phyloP scores from a whole-genome alignment of 2,888 invertebrate species.

The Cosmopolites sordidus region DNA sequence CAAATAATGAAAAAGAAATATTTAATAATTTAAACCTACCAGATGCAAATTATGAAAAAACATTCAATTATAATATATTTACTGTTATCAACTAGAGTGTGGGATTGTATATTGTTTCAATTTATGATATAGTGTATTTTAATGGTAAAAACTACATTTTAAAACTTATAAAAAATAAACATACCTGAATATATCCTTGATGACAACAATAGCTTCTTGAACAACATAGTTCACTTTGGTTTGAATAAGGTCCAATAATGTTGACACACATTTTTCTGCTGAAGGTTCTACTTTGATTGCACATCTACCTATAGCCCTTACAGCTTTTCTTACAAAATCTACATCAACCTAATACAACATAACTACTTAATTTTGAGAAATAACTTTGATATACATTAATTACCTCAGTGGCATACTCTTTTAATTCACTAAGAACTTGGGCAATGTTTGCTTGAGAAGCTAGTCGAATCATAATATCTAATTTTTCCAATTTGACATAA shows the following conservation, averaged over 20 bases:
- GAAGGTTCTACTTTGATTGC: slow-evolving; percentile 98
- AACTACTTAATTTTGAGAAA: too few relatives aligned
- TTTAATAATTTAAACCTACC: too few relatives aligned
- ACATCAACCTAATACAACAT: slow-evolving; percentile 66
- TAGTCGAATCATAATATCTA: slow-evolving; percentile 98
- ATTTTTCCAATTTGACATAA: slow-evolving; percentile 96
- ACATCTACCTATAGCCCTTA: slow-evolving; percentile 96
- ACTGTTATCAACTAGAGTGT: too few relatives aligned
- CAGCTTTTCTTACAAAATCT: slow-evolving; percentile 98
- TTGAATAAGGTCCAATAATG: slow-evolving; percentile 94
- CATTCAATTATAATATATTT: too few relatives aligned
- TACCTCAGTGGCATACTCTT: slow-evolving; percentile 96
- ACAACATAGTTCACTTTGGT: slow-evolving; percentile 99
- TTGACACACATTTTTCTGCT: slow-evolving; percentile 97
- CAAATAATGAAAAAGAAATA: too few relatives aligned
- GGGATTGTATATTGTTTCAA: too few relatives aligned
- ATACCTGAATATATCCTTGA: slow-evolving; percentile 86
- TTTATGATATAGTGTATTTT: too few relatives aligned
- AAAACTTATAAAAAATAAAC: slow-evolving; percentile 42
- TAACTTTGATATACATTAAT: too few relatives aligned
- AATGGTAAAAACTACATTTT: too few relatives aligned
- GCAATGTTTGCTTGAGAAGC: slow-evolving; percentile 98
- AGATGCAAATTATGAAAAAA: too few relatives aligned
- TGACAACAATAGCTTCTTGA: slow-evolving; percentile 99
- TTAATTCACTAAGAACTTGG: slow-evolving; percentile 94